Evolutionary conservation across 2,797 vertebrate species (phyloP), one percentile per base, ranked within the genome.

Genomic region (Megaceryle alcyon): DNA sequence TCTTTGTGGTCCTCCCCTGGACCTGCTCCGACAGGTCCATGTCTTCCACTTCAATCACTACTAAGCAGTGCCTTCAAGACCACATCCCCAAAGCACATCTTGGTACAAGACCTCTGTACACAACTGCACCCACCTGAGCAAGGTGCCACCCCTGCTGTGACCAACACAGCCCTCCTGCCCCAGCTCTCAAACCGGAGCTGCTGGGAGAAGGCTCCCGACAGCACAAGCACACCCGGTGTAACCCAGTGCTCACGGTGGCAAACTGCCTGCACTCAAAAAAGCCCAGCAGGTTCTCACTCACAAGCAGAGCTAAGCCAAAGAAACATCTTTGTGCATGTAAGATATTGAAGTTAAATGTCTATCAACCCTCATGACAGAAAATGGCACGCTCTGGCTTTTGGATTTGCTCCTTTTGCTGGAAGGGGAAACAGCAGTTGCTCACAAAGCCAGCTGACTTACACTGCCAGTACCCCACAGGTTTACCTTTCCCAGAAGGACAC

Each of bases 71-170:
- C 6, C 53, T n/a, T 39, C 23, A 35, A 89, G 31, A 35, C 18
- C 41, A 80, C 60, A 64, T 4, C 13, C 22, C 14, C 15, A 86
- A 33, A 21, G 3, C 11, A 33, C 18, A 12, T 48, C n/a, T 23
- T 10, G 33, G 18, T 23, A 37, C 0, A 1, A 1, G 46, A 8
- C 23, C n/a, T 12, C 56, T 49, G 16, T 6, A 37, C 7, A 21
- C n/a, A 63, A 15, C 15, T 6, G 22, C 41, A 64, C 13, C 26
- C 37, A 25, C 17, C 31, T 17, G 29, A 53, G 64, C 9, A 14
- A 65, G 63, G 29, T 4, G 13, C 23, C 26, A 13, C 10, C 13
- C 25, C 71, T n/a, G 44, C 13, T 0, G 0, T 4, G 14, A 49
- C 43, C 4, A 17, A 63, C 7, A 4, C 14, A 12, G 13, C n/a